phyloP scores from a whole-genome alignment of 2,888 invertebrate genomes.

The Diachrysia chrysitis region DNA sequence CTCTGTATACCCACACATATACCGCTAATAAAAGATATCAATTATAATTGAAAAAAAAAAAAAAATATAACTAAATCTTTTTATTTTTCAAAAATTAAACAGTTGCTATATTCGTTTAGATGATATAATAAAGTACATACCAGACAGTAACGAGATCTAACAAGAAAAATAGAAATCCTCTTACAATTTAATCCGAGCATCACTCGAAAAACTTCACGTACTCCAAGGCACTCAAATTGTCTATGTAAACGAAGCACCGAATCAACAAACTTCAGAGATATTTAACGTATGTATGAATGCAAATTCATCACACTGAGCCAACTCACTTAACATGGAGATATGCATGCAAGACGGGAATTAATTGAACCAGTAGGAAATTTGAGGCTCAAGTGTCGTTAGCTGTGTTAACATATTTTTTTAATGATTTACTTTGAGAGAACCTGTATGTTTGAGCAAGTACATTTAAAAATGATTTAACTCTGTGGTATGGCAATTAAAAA shows the following conservation, averaged over 20 bases:
- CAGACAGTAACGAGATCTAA: background rate
- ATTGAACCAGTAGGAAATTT: constrained; percentile 42
- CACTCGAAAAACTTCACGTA: constrained; percentile 15
- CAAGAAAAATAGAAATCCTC: background rate
- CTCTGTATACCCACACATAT: no score
- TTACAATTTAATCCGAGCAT: background rate
- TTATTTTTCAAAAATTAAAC: no score
- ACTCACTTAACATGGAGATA: constrained; percentile 44
- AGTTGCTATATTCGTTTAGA: background rate
- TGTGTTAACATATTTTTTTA: background rate
- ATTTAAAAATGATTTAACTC: no score
- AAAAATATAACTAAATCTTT: no score
- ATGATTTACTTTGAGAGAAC: background rate
- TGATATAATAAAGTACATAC: background rate
- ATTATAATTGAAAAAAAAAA: no score
- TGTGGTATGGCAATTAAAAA: no score
- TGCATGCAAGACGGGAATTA: constrained; percentile 51
- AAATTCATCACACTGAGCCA: constrained; percentile 46
- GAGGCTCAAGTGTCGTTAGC: background rate
- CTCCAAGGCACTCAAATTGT: constrained; percentile 20
- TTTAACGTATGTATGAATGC: constrained; percentile 42
- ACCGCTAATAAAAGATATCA: no score
- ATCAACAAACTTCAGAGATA: constrained; percentile 32
- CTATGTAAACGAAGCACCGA: constrained; percentile 27
- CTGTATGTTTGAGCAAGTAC: no score